Percentiles rank a stretch among this genome's conserved stretches.
These are phyloP conservation scores for Cephus pygmeus DNA, from an alignment of 2,888 invertebrate genomes.

Conservation along the genomic window DNA sequence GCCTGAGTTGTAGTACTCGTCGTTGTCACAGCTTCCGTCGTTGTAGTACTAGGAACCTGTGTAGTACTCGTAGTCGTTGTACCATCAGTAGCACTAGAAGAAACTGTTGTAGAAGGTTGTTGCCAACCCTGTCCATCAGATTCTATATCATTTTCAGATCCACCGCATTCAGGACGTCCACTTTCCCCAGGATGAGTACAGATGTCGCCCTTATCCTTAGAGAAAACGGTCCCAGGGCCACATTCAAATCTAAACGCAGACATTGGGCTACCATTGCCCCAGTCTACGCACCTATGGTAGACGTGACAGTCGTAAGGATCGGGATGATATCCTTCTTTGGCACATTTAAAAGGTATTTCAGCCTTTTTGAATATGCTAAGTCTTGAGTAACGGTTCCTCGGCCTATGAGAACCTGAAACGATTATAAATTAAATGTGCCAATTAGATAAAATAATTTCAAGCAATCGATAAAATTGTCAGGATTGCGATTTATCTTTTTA, in stretches of 20 bases:
- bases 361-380: background rate
- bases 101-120: slow-evolving; percentile 6
- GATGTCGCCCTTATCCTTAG: slow-evolving; percentile 68
- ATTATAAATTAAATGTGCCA: slow-evolving; percentile 5
- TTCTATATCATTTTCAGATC: slow-evolving; percentile 69
- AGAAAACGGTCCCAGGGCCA: slow-evolving; percentile 79
- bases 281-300: slow-evolving; percentile 81
- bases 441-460: slow-evolving; percentile 4
- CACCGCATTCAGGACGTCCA: slow-evolving; percentile 76
- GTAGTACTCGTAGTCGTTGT: slow-evolving; percentile 15
- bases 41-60: slow-evolving; percentile 11
- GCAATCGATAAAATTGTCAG: slow-evolving; percentile 2
- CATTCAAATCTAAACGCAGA: slow-evolving; percentile 78
- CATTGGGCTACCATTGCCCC: slow-evolving; percentile 68
- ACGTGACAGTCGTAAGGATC: slow-evolving; percentile 79
- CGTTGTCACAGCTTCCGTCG: slow-evolving; percentile 13
- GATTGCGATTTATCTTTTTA: background rate
- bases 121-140: slow-evolving; percentile 16
- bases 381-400: background rate
- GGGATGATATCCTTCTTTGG: slow-evolving; percentile 77
- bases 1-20: slow-evolving; percentile 12
- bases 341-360: slow-evolving; percentile 68
- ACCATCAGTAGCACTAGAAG: slow-evolving; percentile 4
- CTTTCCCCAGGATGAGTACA: slow-evolving; percentile 80
- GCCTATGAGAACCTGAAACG: slow-evolving; percentile 17